Base-by-base conservation (phyloP, 2,888 invertebrate species). In the Athrips mouffetella region DNA sequence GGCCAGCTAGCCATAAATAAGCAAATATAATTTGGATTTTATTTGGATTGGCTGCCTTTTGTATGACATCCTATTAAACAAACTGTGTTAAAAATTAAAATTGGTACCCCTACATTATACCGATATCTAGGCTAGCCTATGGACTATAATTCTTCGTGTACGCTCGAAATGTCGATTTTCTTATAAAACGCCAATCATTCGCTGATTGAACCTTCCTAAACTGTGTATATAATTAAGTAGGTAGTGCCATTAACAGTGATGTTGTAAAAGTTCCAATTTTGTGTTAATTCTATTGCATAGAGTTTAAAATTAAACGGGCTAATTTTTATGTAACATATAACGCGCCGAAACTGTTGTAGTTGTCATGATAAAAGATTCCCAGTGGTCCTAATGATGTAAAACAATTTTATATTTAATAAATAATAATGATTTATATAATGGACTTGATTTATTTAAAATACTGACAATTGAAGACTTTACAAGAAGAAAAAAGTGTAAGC, bases 321-420 rank as follows among this genome's bases (percentile, higher is more conserved):
- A 63, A 68, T 54, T 65, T 31, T 45, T 48, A 33, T 29, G 21
- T 47, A 45, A 65, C 67, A 58, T 60, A 67, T 58, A 54, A 71
- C 63, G n/a, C 31, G 57, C 66, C 62, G 60, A 67, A 79, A 73
- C 70, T 80, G 74, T 79, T 77, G 72, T 80, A 79, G 76, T 54
- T 71, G 70, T 73, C 73, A 69, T n/a, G 37, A 63, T 72, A 59
- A 41, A 62, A 46, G 51, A 60, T 57, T 74, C 67, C 67, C 67
- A 64, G 73, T 77, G 76, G 72, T 76, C 75, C 73, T 80, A 74
- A 77, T 57, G 65, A 70, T 70, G 70, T 77, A 76, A 71, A 71
- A 67, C 74, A 72, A 75, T 85, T 86, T 85, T 85, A 81, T 86
- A 85, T 82, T 76, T 76, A 79, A 75, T 81, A 75, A 81, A 83